phyloP scores from a whole-genome alignment of 2,797 vertebrate species.

The Coilia nasus region DNA sequence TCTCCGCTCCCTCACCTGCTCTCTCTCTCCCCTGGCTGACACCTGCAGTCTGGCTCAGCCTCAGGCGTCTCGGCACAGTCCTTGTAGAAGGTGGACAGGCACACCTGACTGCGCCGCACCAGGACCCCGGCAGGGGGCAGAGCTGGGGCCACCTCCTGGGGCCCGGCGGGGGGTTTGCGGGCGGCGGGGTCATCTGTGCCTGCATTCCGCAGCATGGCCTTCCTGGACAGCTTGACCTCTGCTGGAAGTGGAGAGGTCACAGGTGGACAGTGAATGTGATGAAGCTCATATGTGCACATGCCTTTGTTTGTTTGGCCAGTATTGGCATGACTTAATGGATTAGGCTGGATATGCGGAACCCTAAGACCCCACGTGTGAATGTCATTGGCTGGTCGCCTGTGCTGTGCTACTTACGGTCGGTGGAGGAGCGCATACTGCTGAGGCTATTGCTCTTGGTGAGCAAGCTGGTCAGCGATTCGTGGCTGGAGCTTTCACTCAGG shows the following conservation, averaged over 20 bases:
- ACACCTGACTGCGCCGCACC: conserved; percentile 72
- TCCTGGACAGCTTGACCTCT: conserved; percentile 62
- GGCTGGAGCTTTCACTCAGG: conserved; percentile 77
- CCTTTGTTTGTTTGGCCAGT: not conserved
- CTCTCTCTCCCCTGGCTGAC: conserved; percentile 55
- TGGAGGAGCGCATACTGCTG: conserved; percentile 72
- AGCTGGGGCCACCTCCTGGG: conserved; percentile 46
- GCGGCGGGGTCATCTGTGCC: conserved; percentile 55
- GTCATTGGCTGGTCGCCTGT: not conserved
- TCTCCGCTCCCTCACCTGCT: conserved; percentile 59
- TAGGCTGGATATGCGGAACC: not conserved
- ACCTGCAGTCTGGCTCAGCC: conserved; percentile 59
- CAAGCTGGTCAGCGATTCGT: conserved; percentile 70
- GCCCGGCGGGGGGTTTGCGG: conserved; percentile 60
- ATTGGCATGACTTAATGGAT: not conserved
- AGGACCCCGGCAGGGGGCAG: conserved; percentile 49
- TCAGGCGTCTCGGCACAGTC: conserved; percentile 66
- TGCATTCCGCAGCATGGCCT: conserved; percentile 50
- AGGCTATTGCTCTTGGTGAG: conserved; percentile 87
- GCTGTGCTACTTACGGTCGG: conserved; percentile 69
- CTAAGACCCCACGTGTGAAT: not conserved
- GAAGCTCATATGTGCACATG: not conserved
- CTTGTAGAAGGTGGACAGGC: conserved; percentile 75
- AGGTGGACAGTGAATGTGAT: not conserved
- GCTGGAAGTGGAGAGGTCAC: not conserved